These are phyloP conservation scores for Scaeva pyrastri DNA, from an alignment of 2,888 invertebrate genomes.

Conservation along the genomic window DNA sequence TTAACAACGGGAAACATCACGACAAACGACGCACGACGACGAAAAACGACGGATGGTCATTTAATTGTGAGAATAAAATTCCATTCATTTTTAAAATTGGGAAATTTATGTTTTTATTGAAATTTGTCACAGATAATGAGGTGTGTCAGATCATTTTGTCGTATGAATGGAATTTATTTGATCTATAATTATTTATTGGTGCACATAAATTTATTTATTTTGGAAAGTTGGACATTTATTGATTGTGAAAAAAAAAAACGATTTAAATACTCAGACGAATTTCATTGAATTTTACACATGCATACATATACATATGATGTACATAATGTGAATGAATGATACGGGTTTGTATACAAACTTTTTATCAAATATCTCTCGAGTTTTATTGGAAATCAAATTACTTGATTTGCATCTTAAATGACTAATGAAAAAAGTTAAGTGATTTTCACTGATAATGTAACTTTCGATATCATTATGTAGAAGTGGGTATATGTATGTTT, in stretches of 20 bases:
- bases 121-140: constrained; percentile 11
- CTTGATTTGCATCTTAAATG: not conserved
- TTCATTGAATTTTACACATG: not conserved
- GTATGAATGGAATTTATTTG: not conserved
- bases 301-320: constrained; percentile 3
- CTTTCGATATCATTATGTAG: too few species aligned
- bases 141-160: not conserved
- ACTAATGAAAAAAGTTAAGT: too few species aligned
- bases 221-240: constrained; percentile 8
- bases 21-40: too few species aligned
- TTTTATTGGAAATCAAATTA: not conserved
- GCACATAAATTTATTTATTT: not conserved
- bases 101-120: not conserved
- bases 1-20: not conserved
- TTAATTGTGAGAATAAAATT: constrained; percentile 16
- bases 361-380: not conserved
- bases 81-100: not conserved
- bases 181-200: constrained; percentile 1
- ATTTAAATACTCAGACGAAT: not conserved
- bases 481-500: too few species aligned
- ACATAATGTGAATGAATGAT: not conserved
- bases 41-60: not conserved
- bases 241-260: not conserved
- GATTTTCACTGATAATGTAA: too few species aligned
- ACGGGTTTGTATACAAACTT: not conserved